Evolutionary conservation across 2,113 vertebrate genomes (phyloP), one percentile per base, ranked within the genome.

Genomic region (Rhombomys opimus): DNA sequence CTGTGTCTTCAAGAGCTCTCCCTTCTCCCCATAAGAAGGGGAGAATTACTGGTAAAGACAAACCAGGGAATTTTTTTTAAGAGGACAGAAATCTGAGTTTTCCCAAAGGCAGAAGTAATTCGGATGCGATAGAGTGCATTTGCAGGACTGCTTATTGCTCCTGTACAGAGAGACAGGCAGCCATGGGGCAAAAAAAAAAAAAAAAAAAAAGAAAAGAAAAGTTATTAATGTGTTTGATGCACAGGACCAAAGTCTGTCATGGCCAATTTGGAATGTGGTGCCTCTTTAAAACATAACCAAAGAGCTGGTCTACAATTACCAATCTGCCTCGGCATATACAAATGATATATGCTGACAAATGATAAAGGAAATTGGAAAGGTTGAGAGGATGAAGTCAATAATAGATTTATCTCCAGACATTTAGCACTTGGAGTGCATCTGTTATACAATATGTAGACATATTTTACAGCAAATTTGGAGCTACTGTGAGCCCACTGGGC

Each of bases 321-420:
- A 97, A 50, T 93, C 97, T 98, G 97, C 97, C 96, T 89, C 94
- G 88, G 97, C 90, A 89, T 89, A 95, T 87, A 97, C 97, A 96
- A 27, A 85, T 88, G 90, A 88, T 97, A 95, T 73, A 93, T 97
- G 96, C 95, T 97, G 97, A 98, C 97, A 97, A 97, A 98, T 96
- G 97, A 97, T 97, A 97, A 97, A 97, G 97, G 97, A 95, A 98
- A 96, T 97, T 97, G 97, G 97, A 96, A 98, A 98, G 97, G 97
- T 98, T 98, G 97, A 96, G 97, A 96, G 97, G 97, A 97, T 97
- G 96, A 93, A 98, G 97, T 97, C 97, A 98, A 98, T 98, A 98
- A 98, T 98, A 98, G 97, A 97, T 98, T 97, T 98, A 97, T 98
- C 97, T 98, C 97, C 97, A 98, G 97, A 98, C 97, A 98, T 97